Evolutionary conservation across 2,888 invertebrate species (phyloP), one percentile per base, ranked within the genome.

Genomic region (Lobophora halterata): DNA sequence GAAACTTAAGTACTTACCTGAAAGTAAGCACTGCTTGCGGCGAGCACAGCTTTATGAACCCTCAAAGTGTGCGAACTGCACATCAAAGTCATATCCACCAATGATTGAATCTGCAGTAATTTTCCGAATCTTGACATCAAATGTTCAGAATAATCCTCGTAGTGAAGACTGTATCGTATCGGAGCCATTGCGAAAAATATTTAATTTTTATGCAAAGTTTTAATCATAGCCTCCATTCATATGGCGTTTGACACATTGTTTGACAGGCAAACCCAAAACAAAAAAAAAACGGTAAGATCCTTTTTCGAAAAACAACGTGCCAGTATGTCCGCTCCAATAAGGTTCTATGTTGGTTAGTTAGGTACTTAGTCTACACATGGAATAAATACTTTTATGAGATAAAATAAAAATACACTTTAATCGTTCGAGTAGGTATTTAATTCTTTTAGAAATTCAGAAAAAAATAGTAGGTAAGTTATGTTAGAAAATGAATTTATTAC

Each of bases 51-150:
- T 78, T 93, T 92, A 64, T 93, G 93, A 26, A 93, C 93, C 66
- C 92, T 90, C 55, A 93, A 87, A 55, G 92, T 91, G 65, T 93
- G 92, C 27, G 91, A 92, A 60, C 93, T 92, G 66, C 93, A 93
- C 87, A 92, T 91, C 25, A 93, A 89, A 30, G 92, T 93, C 73
- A 93, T 90, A 70, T 93, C 93, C 21, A 93, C 93, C 47, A 93
- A 83, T 39, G 91, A 91, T 70, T 93, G 93, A 68, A 91, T 90
- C 78, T 93, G 92, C 65, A 93, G 86, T 21, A 93, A 80, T 62
- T 91, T 91, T 47, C 93, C 92, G 65, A 93, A 90, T 61, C 91
- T 89, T 31, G 91, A 90, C 68, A 91, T 89, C 53, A 93, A 81
- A 66, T 92, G 91, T 55, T 90, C 89, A 12, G 92, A 90, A 74